phyloP scores from a whole-genome alignment of 2,113 vertebrate species.

The Sprattus sprattus region DNA sequence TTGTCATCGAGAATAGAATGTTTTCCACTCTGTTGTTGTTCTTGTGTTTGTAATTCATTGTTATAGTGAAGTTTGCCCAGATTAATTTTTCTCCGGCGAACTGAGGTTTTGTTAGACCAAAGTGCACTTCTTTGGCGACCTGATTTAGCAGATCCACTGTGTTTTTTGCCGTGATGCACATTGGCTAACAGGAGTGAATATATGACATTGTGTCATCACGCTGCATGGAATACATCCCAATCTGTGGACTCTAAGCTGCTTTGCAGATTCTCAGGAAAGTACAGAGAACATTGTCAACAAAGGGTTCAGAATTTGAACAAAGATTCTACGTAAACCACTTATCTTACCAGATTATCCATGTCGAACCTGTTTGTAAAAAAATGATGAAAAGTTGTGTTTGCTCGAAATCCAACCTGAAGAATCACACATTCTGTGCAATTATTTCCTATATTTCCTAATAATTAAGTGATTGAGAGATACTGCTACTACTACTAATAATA shows the following conservation, averaged over 20 bases:
- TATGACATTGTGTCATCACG: conserved; percentile 1
- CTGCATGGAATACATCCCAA: background rate
- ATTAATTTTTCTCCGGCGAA: background rate
- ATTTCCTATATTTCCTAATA: too few species aligned
- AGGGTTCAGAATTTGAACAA: background rate
- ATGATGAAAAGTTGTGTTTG: background rate
- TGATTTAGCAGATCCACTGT: background rate
- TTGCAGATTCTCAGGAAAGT: background rate
- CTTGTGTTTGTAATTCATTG: background rate
- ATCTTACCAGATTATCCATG: background rate
- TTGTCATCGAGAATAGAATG: too few species aligned
- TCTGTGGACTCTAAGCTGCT: background rate
- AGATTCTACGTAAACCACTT: background rate
- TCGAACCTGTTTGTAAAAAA: background rate
- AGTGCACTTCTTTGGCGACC: background rate
- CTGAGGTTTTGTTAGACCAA: background rate
- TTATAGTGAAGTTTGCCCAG: background rate
- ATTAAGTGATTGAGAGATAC: too few species aligned
- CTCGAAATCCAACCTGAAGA: background rate
- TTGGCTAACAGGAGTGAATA: background rate
- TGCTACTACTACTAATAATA: too few species aligned
- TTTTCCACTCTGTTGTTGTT: background rate
- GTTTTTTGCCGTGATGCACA: background rate
- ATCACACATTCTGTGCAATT: background rate
- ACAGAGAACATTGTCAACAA: background rate